Percentiles rank a stretch among this genome's conserved stretches.
Conservation (phyloP, 2,113 vertebrate genomes). For the Protobothrops mucrosquamatus region DNA sequence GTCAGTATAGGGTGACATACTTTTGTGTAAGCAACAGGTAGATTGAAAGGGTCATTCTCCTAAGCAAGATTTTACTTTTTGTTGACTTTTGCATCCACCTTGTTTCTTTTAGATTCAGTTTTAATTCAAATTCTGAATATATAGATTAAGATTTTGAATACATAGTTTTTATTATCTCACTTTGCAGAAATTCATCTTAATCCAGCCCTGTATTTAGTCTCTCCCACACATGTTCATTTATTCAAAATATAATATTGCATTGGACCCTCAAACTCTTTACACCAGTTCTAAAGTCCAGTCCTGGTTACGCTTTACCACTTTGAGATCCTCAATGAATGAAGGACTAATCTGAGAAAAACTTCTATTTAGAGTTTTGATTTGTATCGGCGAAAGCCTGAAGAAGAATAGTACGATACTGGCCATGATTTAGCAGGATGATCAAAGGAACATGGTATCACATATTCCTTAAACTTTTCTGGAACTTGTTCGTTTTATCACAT, state of each 20-base stretch:
- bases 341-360: not conserved
- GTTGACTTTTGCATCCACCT: not conserved
- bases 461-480: not conserved
- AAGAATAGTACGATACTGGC: not conserved
- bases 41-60: not conserved
- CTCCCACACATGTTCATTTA: not conserved
- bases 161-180: not conserved
- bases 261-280: not conserved
- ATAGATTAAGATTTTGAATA: not conserved
- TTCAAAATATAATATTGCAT: not conserved
- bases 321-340: not conserved
- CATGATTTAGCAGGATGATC: not conserved
- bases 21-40: not conserved
- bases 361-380: not conserved
- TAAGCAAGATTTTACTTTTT: not conserved
- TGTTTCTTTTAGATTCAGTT: not conserved
- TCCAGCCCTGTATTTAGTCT: not conserved
- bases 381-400: not conserved
- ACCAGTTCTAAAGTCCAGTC: not conserved
- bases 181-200: not conserved
- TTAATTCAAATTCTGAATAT: not conserved
- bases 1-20: not conserved
- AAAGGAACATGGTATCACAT: not conserved
- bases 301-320: not conserved
- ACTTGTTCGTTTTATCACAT: not conserved